Evolutionary conservation across 1,140 invertebrate genomes (phyloP), one percentile per base, ranked within the genome.

Genomic region (Magallana ariakensis): DNA sequence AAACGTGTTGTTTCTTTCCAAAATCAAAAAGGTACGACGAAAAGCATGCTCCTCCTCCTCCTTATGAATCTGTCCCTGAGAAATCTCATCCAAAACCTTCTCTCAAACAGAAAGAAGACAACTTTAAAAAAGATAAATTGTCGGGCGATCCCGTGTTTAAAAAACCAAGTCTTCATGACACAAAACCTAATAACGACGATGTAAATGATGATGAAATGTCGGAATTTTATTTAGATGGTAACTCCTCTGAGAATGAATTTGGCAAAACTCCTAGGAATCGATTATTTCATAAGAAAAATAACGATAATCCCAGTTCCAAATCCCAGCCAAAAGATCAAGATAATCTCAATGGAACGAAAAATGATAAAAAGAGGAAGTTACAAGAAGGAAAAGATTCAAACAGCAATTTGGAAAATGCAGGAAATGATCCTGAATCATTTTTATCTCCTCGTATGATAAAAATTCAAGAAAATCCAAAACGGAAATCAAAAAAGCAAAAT

Each of bases 151-250:
- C 53, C 15, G 80, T 54, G 55, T 55, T 82, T 82, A 55, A 82
- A 9, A 82, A 82, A 82, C 54, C 80, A 55, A 82, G 55, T 55
- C 80, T 46, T 46, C 33, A 46, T 46, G 33, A 26, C 66, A 75
- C 22, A 19, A 75, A 46, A 19, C 19, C 19, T 10, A 75, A 11
- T 6, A 13, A 26, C 13, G 33, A 26, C 33, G 66, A 26, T 10
- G 66, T 75, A 10, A 26, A 75, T 33, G 66, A 75, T 26, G 66
- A 75, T 75, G 66, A 75, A 19, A 75, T 75, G 66, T 75, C 66
- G 22, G 66, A 75, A 75, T 75, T 75, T 75, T 75, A 26, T 26
- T 75, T 75, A 33, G 66, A 75, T 75, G 22, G 22, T 26, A 75
- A 75, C 11, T 75, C 66, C 6, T 75, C 66, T 75, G 58, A 60